Evolutionary conservation across 1,140 invertebrate species (phyloP).

Genomic region (Zaprionus capensis): DNA sequence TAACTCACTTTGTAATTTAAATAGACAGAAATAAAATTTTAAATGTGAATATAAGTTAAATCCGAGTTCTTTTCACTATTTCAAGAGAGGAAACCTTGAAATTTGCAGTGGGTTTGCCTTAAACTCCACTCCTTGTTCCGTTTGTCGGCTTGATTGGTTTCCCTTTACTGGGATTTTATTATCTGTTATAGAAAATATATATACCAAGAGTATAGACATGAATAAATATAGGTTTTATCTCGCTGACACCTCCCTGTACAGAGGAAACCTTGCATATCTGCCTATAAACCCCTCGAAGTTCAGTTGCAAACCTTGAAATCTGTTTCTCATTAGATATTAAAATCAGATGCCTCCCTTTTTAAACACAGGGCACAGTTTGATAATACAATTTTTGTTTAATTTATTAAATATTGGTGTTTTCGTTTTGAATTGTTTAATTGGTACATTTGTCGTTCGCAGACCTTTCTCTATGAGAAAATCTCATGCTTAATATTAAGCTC

Average conservation of each 20-base stretch:
- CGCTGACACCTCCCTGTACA: no score
- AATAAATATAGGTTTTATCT: no score
- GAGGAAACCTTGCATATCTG: no score
- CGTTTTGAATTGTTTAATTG: slow-evolving; percentile 38
- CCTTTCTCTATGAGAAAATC: slow-evolving; percentile 62
- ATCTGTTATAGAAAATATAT: no score
- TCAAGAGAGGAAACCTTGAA: neutral
- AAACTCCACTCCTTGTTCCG: neutral
- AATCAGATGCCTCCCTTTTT: no score
- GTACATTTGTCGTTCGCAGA: slow-evolving; percentile 59
- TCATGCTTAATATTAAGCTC: slow-evolving; percentile 52
- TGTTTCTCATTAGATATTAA: no score
- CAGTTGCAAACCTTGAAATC: no score
- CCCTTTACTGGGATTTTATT: no score
- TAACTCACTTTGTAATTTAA: slow-evolving; percentile 55
- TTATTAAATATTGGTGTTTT: slow-evolving; percentile 56
- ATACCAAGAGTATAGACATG: no score
- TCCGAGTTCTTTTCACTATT: neutral
- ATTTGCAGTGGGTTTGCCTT: neutral
- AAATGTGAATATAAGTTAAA: slow-evolving; percentile 22
- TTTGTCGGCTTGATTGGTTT: no score
- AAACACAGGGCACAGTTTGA: neutral
- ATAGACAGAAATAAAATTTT: slow-evolving; percentile 44
- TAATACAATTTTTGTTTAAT: slow-evolving; percentile 39
- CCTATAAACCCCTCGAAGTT: no score